These are phyloP conservation scores for Clavelina lepadiformis DNA, from an alignment of 23 tunicate genomes.

Conservation along the genomic window DNA sequence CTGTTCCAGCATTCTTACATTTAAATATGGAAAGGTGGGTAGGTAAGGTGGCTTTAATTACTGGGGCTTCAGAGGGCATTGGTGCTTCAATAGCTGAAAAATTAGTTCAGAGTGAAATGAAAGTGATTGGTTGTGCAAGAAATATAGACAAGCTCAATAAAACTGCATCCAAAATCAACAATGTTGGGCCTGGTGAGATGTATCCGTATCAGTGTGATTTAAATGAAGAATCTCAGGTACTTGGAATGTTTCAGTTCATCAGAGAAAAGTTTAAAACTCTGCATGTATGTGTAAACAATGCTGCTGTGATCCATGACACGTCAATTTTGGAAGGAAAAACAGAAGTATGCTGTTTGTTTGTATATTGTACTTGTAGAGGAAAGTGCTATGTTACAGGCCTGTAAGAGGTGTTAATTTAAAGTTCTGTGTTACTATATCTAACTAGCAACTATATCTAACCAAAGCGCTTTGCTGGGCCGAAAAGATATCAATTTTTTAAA, in stretches of 20 bases:
- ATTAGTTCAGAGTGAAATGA: slow-evolving; percentile 39
- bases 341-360: no score
- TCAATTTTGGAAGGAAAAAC: slow-evolving; percentile 29
- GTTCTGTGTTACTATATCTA: no score
- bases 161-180: slow-evolving; percentile 16
- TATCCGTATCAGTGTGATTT: slow-evolving; percentile 38
- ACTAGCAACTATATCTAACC: no score
- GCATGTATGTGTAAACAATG: slow-evolving; percentile 53
- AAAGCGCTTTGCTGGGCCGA: no score
- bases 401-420: no score
- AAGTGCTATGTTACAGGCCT: no score
- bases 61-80: slow-evolving; percentile 52
- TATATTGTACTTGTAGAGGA: no score
- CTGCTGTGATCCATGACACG: slow-evolving; percentile 25
- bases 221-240: slow-evolving; percentile 23
- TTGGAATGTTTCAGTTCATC: slow-evolving; percentile 32
- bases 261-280: slow-evolving; percentile 33
- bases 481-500: no score
- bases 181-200: slow-evolving; percentile 23
- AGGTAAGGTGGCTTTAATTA: slow-evolving; percentile 50
- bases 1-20: no score
- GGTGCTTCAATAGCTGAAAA: slow-evolving; percentile 36
- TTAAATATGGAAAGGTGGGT: slow-evolving; percentile 22
- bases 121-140: slow-evolving; percentile 42
- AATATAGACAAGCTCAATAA: slow-evolving; percentile 22